These are phyloP conservation scores for Cerceris ruficornis DNA, from an alignment of 2,888 invertebrate species.

Conservation along the genomic window DNA sequence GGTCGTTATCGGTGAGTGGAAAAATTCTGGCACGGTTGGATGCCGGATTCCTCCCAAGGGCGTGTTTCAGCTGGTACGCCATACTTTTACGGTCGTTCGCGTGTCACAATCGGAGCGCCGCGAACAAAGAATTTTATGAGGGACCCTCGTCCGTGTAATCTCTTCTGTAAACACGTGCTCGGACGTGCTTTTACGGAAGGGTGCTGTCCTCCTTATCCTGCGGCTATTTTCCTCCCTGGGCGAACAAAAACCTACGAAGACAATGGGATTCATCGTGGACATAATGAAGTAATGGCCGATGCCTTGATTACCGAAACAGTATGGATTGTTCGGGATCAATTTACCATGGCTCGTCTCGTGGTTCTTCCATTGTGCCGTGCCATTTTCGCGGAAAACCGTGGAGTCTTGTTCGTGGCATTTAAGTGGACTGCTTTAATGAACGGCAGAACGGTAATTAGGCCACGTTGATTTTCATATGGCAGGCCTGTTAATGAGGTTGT, in stretches of 20 bases:
- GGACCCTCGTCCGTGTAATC: constrained; percentile 37
- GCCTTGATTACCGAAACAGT: constrained; percentile 48
- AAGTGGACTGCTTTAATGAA: too few relatives aligned
- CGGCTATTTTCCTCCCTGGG: constrained; percentile 27
- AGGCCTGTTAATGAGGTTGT: too few relatives aligned
- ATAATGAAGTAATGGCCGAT: constrained; percentile 48
- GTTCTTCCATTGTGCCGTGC: constrained; percentile 1
- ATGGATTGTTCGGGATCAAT: not conserved
- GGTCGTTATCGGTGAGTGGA: constrained; percentile 27
- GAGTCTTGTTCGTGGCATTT: not conserved
- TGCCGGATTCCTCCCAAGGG: not conserved
- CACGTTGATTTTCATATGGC: too few relatives aligned
- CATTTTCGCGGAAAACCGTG: not conserved
- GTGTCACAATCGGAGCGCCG: constrained; percentile 35
- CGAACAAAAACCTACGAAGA: constrained; percentile 30
- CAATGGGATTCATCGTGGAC: constrained; percentile 25
- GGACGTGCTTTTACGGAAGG: constrained; percentile 30
- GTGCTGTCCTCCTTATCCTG: constrained; percentile 21
- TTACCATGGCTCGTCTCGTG: not conserved
- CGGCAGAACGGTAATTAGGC: too few relatives aligned
- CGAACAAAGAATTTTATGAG: constrained; percentile 44
- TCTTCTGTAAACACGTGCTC: constrained; percentile 48
- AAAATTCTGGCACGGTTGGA: constrained; percentile 26
- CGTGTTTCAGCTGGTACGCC: not conserved
- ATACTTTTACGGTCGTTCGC: constrained; percentile 16